Evolutionary conservation across 2,113 vertebrate species (phyloP).

Genomic region (Pluvialis apricaria): DNA sequence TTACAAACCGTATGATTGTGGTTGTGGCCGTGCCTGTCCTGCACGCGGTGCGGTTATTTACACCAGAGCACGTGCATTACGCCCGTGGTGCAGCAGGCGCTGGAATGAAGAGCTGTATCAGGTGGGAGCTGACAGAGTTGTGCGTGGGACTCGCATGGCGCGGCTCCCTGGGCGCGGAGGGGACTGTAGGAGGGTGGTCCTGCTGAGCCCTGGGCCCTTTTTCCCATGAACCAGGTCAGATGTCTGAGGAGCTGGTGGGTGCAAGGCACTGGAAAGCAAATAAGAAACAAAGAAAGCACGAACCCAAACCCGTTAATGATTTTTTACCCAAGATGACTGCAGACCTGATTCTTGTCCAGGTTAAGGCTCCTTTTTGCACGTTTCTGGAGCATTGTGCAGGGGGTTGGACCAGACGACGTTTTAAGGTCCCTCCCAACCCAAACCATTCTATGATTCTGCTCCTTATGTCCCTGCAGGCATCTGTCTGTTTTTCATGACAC

Average conservation of each 20-base stretch:
- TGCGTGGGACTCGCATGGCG: neutral
- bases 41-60: neutral
- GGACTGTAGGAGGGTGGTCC: neutral
- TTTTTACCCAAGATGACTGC: neutral
- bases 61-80: fast-evolving
- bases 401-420: neutral
- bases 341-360: neutral
- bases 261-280: neutral
- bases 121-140: fast-evolving
- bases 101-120: fast-evolving
- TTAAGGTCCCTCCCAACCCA: neutral
- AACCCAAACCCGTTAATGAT: neutral
- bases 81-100: neutral
- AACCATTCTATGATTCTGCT: neutral
- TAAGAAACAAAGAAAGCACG: neutral
- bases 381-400: neutral
- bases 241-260: neutral
- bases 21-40: neutral
- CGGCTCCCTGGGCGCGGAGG: neutral
- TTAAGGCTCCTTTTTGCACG: neutral
- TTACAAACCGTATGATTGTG: neutral
- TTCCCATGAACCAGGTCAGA: neutral
- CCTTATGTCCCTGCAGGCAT: neutral
- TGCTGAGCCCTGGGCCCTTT: neutral
- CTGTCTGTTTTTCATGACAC: neutral